Base-by-base conservation (phyloP, 2,113 vertebrate species). In the Speoplatyrhinus poulsoni region DNA sequence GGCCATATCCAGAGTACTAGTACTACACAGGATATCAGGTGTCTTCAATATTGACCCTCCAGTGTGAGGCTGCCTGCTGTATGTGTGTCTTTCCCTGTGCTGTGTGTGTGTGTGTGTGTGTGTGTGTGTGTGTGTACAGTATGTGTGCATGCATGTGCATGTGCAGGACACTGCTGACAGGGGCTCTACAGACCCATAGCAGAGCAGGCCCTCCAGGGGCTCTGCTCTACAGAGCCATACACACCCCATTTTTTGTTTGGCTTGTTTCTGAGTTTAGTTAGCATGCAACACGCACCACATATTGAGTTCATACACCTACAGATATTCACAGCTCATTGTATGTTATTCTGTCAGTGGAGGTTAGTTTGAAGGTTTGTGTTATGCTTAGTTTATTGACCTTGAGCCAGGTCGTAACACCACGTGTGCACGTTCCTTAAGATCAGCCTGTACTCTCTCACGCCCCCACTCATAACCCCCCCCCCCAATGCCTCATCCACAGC, bases 171-270 rank as follows among this genome's bases (percentile, higher is more conserved):
- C 26, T 26, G 26, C 26, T 26, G 26, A 26, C 26, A 26, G 2
- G 26, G 26, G 56, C 67, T 55, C 50, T 52, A 11, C 64, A 54
- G 36, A 79, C 70, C 13, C 5, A 80, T 72, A 59, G 49, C 57
- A 65, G 72, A 60, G 6, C 41, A 73, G 46, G 46, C 58, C 59
- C 33, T 66, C 33, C 3, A 47, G 47, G 61, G 33, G 58, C 49
- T 71, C 36, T 62, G 56, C 67, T 55, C 50, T 52, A 9, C 64
- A 54, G 36, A 79, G 67, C 13, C 5, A 82, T 72, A 60, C 50
- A 19, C 46, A 41, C 58, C 26, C 32, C 16, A 47, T 50, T 66
- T 26, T 2, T 26, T 26, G 26, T 26, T 26, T 26, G 26, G 26
- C 26, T 26, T 26, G 26, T 26, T 26, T 26, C 26, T 26, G 26